Evolutionary conservation across 1,140 invertebrate species (phyloP), one percentile per base, ranked within the genome.

Genomic region (Pygmarrhopalites habei): DNA sequence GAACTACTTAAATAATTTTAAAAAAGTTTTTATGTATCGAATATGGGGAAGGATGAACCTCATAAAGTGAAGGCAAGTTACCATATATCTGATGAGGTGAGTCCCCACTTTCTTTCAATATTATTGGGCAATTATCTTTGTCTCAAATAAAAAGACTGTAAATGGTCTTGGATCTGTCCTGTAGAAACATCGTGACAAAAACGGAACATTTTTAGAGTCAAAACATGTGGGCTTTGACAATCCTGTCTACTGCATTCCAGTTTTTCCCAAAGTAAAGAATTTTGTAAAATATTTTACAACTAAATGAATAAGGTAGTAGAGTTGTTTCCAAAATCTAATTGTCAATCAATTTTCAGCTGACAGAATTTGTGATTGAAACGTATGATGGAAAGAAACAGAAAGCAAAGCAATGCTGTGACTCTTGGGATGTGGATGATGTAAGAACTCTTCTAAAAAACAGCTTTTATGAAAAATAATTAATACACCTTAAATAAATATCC

Each of bases 191-290:
- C 53, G 53, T 35, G 35, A 39, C 19, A 39, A 30, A 10, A 39
- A 10, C 15, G 53, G 53, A 14, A 35, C 32, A 5, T 35, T 56
- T 10, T 23, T 56, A 3, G 53, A 56, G 21, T 56, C 53, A 21
- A 56, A 56, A 41, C 5, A 35, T 41, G 35, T 56, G n/a, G 53
- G 53, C 3, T 56, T 56, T 25, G 53, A 56, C 25, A 56, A 56
- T 21, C 53, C 53, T 15, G 53, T 56, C 2, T 56, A 56, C 23
- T 29, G 29, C 30, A 39, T 35, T 23, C 15, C 2, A 35, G 25
- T 39, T 12, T 29, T 39, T 5, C 53, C 53, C n/a, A 21, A 56
- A 26, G 53, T 56, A 39, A 56, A 17, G 23, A 47, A 10, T 10
- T 10, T n/a, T n/a, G n/a, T n/a, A n/a, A n/a, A n/a, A n/a, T n/a